Evolutionary conservation across 2,113 vertebrate genomes (phyloP).

Genomic region (Dascyllus trimaculatus): DNA sequence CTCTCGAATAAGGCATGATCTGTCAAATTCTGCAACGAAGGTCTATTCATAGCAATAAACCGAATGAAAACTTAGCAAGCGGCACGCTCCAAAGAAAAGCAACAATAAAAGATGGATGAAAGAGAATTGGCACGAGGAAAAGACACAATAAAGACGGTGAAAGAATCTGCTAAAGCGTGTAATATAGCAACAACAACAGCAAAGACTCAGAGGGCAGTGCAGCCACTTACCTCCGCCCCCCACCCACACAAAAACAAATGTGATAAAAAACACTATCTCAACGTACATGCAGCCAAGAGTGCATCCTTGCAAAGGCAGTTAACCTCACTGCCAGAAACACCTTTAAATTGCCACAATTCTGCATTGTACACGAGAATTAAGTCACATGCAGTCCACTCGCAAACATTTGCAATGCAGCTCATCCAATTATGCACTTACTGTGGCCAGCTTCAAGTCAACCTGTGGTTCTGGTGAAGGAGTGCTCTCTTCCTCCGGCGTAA

Average conservation of each 20-base stretch:
- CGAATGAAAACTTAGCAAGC: neutral
- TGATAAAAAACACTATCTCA: constrained; percentile 25
- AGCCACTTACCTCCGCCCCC: constrained; percentile 44
- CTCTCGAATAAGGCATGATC: neutral
- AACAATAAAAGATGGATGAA: neutral
- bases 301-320: neutral
- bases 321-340: constrained; percentile 6
- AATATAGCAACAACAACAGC: neutral
- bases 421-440: constrained; percentile 80
- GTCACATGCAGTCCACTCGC: constrained; percentile 36
- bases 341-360: constrained; percentile 5
- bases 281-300: neutral
- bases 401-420: constrained; percentile 42
- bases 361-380: constrained; percentile 10
- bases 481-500: constrained; percentile 36
- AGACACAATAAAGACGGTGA: neutral
- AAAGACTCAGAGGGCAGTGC: constrained; percentile 27
- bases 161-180: constrained; percentile 11
- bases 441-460: constrained; percentile 78
- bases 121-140: neutral
- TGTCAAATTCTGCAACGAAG: neutral
- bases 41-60: neutral
- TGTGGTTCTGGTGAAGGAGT: constrained; percentile 63
- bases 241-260: constrained; percentile 53
- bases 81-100: neutral